Evolutionary conservation across 2,113 vertebrate species (phyloP).

Genomic region (Vimba vimba): DNA sequence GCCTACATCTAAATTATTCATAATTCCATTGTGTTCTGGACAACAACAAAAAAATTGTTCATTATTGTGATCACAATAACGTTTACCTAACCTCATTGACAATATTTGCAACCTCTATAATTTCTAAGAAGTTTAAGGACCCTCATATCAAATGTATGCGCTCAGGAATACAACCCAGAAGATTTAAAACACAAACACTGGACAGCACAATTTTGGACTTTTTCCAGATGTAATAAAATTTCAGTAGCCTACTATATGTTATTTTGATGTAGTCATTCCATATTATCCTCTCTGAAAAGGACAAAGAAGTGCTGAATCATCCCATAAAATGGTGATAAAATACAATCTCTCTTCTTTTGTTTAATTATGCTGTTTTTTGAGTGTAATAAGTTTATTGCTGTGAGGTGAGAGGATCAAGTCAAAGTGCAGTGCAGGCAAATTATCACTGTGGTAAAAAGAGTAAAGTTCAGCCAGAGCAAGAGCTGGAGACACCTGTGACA

Average conservation of each 20-base stretch:
- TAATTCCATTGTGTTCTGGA: background rate
- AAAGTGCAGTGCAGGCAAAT: conserved; percentile 69
- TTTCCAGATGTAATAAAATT: background rate
- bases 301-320: conserved; percentile 14
- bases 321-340: background rate
- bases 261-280: background rate
- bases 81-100: background rate
- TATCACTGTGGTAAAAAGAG: conserved; percentile 54
- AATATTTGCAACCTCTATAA: background rate
- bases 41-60: background rate
- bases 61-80: background rate
- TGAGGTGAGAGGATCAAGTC: conserved; percentile 57
- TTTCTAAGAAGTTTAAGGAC: background rate
- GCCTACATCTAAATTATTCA: background rate
- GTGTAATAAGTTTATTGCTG: conserved; percentile 67
- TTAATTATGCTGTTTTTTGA: conserved; percentile 6
- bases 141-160: background rate
- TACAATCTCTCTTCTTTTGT: background rate
- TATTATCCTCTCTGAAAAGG: background rate
- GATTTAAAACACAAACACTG: background rate
- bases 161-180: background rate
- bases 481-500: conserved; percentile 22
- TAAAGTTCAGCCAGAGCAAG: conserved; percentile 21
- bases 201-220: background rate
- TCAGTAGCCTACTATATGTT: background rate